These are phyloP conservation scores for Melinaea marsaeus DNA, from an alignment of 2,888 invertebrate species.

Conservation along the genomic window DNA sequence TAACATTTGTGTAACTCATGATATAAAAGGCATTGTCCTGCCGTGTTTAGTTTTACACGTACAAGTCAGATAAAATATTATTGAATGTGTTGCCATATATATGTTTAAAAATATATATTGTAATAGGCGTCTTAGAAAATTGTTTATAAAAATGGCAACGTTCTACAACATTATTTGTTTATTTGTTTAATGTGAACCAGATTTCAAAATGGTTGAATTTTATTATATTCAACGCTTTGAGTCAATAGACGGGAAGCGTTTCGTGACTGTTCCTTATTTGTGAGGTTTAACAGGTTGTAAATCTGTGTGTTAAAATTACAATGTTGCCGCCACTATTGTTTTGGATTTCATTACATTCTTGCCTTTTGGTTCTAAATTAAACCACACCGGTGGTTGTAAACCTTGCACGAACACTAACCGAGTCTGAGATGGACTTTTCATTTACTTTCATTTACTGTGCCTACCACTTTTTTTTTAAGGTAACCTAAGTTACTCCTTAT, in stretches of 20 bases:
- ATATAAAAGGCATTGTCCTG: too few species aligned
- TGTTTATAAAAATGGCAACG: background rate
- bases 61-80: too few species aligned
- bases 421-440: background rate
- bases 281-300: conserved; percentile 68
- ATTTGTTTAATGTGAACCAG: conserved; percentile 8
- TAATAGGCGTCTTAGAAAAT: background rate
- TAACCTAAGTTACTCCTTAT: too few species aligned
- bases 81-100: too few species aligned
- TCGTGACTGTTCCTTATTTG: conserved; percentile 58
- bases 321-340: conserved; percentile 53
- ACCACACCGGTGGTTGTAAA: background rate
- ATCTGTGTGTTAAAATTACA: conserved; percentile 68
- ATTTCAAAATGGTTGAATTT: conserved; percentile 8
- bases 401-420: too few species aligned
- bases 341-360: conserved; percentile 35
- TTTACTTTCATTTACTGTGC: background rate
- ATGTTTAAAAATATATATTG: too few species aligned
- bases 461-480: too few species aligned
- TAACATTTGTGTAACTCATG: too few species aligned
- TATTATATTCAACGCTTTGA: conserved; percentile 13
- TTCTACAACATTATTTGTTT: background rate
- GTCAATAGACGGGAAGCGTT: conserved; percentile 40
- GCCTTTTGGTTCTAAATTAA: conserved; percentile 23
- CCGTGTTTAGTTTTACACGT: too few species aligned